Percentiles rank a stretch among this genome's conserved stretches.
phyloP scores from a whole-genome alignment of 2,797 vertebrate species.

The Tiaroga cobitis region DNA sequence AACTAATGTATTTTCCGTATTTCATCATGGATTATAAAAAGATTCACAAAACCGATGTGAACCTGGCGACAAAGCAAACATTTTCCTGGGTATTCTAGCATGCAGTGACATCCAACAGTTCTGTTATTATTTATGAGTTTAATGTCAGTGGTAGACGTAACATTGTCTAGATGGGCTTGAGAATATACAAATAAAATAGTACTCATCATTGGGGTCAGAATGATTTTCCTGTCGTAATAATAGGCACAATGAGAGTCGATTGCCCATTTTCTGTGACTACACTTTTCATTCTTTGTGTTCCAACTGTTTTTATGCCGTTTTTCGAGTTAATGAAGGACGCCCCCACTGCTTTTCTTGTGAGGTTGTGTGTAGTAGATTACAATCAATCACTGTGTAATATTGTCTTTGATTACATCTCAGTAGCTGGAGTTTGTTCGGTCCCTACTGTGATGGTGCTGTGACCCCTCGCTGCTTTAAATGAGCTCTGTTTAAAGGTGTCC shows the following conservation, averaged over 20 bases:
- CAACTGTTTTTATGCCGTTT: background rate
- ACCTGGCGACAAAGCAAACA: background rate
- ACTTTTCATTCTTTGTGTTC: background rate
- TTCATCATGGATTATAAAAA: background rate
- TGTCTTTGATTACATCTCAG: slow-evolving; percentile 31
- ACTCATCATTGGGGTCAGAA: background rate
- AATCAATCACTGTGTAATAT: slow-evolving; percentile 6
- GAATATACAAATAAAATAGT: background rate
- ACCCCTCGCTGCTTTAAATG: slow-evolving; percentile 50
- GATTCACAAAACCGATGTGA: background rate
- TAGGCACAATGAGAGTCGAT: background rate
- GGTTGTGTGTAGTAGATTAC: background rate
- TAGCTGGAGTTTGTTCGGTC: slow-evolving; percentile 23
- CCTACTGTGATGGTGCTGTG: slow-evolving; percentile 18
- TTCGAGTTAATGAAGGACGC: background rate
- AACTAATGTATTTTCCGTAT: background rate
- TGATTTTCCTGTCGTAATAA: background rate
- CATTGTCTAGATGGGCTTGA: background rate
- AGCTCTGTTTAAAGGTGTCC: slow-evolving; percentile 54
- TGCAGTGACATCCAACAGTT: background rate
- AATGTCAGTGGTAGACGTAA: background rate
- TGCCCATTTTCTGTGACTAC: background rate
- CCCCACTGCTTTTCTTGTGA: background rate
- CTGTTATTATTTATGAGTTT: background rate
- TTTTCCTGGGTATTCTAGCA: background rate